A percentile compares a stretch with the other conserved stretches of the same genome.
phyloP scores from a whole-genome alignment of 2,888 invertebrate species.

The Caenorhabditis sp. region DNA sequence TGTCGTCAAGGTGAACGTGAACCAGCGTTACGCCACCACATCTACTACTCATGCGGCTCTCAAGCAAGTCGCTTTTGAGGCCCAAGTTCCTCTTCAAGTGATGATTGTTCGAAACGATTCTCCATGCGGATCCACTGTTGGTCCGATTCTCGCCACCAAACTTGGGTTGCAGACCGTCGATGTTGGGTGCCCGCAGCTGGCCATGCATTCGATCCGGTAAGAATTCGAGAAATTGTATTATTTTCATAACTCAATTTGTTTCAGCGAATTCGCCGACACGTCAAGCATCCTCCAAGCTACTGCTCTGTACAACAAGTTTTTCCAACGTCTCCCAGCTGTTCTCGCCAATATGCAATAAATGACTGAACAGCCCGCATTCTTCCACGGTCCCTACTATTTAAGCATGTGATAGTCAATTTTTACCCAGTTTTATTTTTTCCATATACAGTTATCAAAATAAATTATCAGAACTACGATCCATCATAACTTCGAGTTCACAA shows the following conservation, averaged over 20 bases:
- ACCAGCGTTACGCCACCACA: conserved; percentile 85
- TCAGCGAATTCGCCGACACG: conserved; percentile 84
- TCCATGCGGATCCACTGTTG: conserved; percentile 85
- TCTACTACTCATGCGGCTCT: conserved; percentile 84
- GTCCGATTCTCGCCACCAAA: conserved; percentile 85
- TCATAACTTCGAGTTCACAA: conserved; percentile 13
- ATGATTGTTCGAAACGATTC: conserved; percentile 85
- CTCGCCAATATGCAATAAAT: conserved; percentile 38
- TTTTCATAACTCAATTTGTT: conserved; percentile 11
- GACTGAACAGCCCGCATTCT: conserved; percentile 7
- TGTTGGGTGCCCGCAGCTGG: conserved; percentile 85
- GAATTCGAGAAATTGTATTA: too few relatives aligned
- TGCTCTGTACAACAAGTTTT: conserved; percentile 83
- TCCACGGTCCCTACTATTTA: conserved; percentile 24
- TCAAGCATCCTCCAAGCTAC: conserved; percentile 84
- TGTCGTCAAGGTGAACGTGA: conserved; percentile 84
- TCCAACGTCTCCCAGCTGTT: conserved; percentile 51
- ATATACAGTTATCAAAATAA: neutral
- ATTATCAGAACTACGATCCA: too few relatives aligned
- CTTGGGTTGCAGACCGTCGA: conserved; percentile 85
- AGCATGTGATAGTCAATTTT: conserved; percentile 12
- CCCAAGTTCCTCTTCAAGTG: conserved; percentile 85
- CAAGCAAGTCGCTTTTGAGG: conserved; percentile 84
- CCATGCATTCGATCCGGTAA: conserved; percentile 85
- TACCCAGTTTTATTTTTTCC: neutral